Base-by-base conservation (phyloP, 2,113 vertebrate species). In the Ariopsis seemanni region DNA sequence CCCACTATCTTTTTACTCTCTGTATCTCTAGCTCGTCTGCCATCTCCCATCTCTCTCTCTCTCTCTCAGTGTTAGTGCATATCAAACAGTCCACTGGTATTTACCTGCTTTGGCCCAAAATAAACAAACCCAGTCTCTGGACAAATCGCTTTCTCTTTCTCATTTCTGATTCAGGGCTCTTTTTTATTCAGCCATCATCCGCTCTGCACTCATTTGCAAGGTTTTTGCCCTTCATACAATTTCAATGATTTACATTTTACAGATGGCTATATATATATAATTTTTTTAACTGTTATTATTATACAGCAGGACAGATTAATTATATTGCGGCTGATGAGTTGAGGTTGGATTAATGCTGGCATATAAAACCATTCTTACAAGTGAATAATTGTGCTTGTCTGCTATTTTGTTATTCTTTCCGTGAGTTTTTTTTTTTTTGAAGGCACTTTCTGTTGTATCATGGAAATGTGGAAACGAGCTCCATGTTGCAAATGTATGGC, bases 81-180 rank as follows among this genome's bases (percentile, higher is more conserved):
- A 87, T 91, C 89, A 88, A 88, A 88, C 87, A 89, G 87, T 81
- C 85, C 83, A 80, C 77, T 91, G 90, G 53, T 91, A 90, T 91
- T 91, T 91, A 91, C 89, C 89, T 81, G 65, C 89, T 88, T 87
- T 85, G 69, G 87, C 83, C 69, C 89, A 91, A 83, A 84, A 87
- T 88, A 91, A 91, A 90, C 87, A 89, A 87, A 87, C 69, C 85
- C 50, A 55, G 67, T 82, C 78, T 89, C 63, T 72, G 82, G 81
- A 65, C 79, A 71, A 89, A 87, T 86, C 63, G 80, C 84, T 89
- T 74, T 87, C 53, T 72, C 74, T 89, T 75, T 86, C 22, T 74
- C 42, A 25, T 30, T 34, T 48, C 82, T 83, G 80, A 88, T 86
- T 85, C 75, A 60, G 27, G 86, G 84, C 34, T 83, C 25, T 34